Percentiles rank a stretch among this genome's conserved stretches.
phyloP scores from a whole-genome alignment of 2,888 invertebrate genomes.

The Thecophora atra region DNA sequence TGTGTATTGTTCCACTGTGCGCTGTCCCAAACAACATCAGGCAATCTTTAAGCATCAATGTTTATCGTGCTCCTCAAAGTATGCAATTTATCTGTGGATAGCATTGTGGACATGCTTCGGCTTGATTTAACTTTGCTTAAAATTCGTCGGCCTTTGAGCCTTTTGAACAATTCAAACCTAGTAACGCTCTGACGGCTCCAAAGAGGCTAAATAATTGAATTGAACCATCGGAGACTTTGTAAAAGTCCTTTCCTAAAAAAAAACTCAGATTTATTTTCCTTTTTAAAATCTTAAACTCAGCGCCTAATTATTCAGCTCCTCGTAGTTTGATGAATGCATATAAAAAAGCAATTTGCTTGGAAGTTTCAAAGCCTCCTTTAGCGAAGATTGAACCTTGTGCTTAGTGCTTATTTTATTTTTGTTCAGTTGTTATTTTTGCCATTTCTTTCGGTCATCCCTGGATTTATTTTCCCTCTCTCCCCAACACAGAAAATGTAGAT shows the following conservation, averaged over 20 bases:
- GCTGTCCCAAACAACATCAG: too few relatives aligned
- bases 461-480: too few relatives aligned
- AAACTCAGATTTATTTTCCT: too few relatives aligned
- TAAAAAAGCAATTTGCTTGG: not conserved
- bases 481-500: too few relatives aligned
- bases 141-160: not conserved
- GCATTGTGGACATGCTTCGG: slow-evolving; percentile 29
- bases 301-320: slow-evolving; percentile 9
- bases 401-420: too few relatives aligned
- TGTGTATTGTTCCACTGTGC: too few relatives aligned
- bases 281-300: not conserved
- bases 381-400: too few relatives aligned
- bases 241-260: too few relatives aligned
- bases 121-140: slow-evolving; percentile 26
- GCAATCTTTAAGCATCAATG: not conserved
- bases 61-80: slow-evolving; percentile 32
- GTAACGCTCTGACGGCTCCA: too few relatives aligned
- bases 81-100: slow-evolving; percentile 32
- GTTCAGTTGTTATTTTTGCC: not conserved
- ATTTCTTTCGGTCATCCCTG: not conserved
- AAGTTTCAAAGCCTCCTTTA: not conserved
- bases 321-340: not conserved
- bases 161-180: not conserved
- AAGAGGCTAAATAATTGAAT: too few relatives aligned
- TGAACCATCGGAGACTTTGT: too few relatives aligned